A percentile compares a stretch with the other conserved stretches of the same genome.
Evolutionary conservation across 1,140 invertebrate genomes (phyloP).

Genomic region (Liolophura sinensis): DNA sequence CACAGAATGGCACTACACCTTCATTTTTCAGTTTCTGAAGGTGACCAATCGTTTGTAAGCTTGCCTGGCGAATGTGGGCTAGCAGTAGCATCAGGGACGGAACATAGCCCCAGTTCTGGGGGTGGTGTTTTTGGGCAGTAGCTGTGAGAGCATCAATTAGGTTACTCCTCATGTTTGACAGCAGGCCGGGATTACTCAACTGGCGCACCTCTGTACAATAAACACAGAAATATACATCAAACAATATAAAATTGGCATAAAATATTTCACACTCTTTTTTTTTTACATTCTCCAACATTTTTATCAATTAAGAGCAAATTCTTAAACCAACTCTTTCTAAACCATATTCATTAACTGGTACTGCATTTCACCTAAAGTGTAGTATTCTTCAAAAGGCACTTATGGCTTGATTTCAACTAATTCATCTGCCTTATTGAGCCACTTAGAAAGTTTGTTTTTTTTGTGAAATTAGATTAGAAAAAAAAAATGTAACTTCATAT

Average conservation of each 20-base stretch:
- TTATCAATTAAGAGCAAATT: no score
- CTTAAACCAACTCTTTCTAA: no score
- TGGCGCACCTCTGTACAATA: constrained; percentile 42
- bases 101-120: constrained; percentile 41
- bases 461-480: no score
- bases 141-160: constrained; percentile 47
- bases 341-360: no score
- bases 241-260: not conserved
- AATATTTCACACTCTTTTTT: not conserved
- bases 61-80: constrained; percentile 51
- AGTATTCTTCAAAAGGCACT: no score
- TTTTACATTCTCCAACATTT: no score
- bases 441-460: no score
- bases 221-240: constrained; percentile 1
- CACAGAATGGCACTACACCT: constrained; percentile 47
- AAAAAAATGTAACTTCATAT: no score
- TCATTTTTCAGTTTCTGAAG: constrained; percentile 48
- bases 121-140: constrained; percentile 44
- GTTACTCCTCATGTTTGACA: constrained; percentile 42
- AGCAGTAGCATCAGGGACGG: constrained; percentile 44
- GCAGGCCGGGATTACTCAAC: constrained; percentile 37
- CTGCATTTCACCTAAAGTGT: no score
- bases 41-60: constrained; percentile 40
- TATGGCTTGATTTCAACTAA: no score
- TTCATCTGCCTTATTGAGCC: no score